Base-by-base conservation (phyloP, 1,140 invertebrate genomes). In the Leptinotarsa lineolata region DNA sequence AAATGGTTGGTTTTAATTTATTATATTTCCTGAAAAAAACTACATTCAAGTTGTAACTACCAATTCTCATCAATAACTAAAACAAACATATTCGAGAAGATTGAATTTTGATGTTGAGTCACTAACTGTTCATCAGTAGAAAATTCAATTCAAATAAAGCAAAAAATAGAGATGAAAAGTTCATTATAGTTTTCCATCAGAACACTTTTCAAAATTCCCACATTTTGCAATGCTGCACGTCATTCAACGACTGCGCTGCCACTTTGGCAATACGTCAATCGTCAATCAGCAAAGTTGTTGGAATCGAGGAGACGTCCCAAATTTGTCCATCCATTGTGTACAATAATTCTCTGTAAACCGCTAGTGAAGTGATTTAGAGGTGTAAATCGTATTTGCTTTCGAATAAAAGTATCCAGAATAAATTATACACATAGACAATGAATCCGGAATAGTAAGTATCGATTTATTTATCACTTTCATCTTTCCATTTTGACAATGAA, bases 401-500 rank as follows among this genome's bases (percentile, higher is more conserved):
- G 21, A 73, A 39, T 54, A 22, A 65, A 68, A 44, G 13, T 18
- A 18, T 63, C 30, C 54, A 11, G 24, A n/a, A 68, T 24, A 63
- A 13, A 12, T 67, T 66, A 70, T 63, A 69, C 30, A 68, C 39
- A 18, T 22, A 65, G 68, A 81, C 77, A 77, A 84, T 84, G 83
- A 83, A 84, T 83, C 83, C 83, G 5, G 83, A 84, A 79, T 84
- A 84, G 83, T 84, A 74, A 84, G 83, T 84, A 83, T 83, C 78
- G 81, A 83, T 83, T 82, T 79, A 70, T 77, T 75, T 76, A 74
- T 66, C 69, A 54, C 73, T 79, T 77, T 67, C 59, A 74, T 75
- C 74, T 54, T 68, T 44, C 39, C 15, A 72, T 74, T 71, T 75
- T 73, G 74, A 77, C 74, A 73, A 73, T 71, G 61, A 68, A 48